Evolutionary conservation across 2,797 vertebrate species (phyloP), one percentile per base, ranked within the genome.

Genomic region (Eulemur rubriventer): DNA sequence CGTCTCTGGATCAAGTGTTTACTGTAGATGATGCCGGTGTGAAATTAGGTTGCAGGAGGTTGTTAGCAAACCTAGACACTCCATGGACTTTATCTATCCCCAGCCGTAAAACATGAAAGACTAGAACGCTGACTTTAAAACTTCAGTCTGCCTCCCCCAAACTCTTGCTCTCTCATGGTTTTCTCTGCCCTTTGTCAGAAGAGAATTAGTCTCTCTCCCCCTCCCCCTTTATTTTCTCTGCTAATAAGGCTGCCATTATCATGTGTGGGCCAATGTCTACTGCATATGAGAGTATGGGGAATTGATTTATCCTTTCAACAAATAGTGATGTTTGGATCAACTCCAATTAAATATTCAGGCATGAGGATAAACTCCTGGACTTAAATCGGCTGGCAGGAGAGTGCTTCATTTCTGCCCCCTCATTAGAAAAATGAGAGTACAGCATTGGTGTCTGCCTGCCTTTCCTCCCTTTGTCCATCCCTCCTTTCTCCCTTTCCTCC

Each of bases 231-330:
- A 33, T 69, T 92, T 96, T 95, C n/a, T 78, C 20, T 41, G 93
- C 61, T 96, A 95, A 76, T 50, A 88, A 94, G 50, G 20, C 59
- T 87, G 28, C 35, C 46, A 75, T 90, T 95, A 80, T 50, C 20
- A 55, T 33, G 12, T 86, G n/a, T 61, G 65, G 75, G 70, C 24
- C 83, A 83, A 81, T 76, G 79, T 75, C 79, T 52, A n/a, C 65
- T 48, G 76, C 35, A 48, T 78, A 67, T 69, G 50, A 86, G 57
- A 92, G 22, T 50, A 83, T 2, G 41, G 33, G 78, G n/a, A 75
- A 85, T 41, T 63, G 84, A 79, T 79, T 78, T 82, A 86, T 85
- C 69, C 79, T 97, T 96, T 82, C 67, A 91, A 50, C 35, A 69
- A 92, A 91, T 75, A 79, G 82, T 57, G 48, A 89, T 55, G 41